A percentile compares a stretch with the other conserved stretches of the same genome.
Conservation (phyloP, 2,113 vertebrate genomes). For the Leiothrix lutea region DNA sequence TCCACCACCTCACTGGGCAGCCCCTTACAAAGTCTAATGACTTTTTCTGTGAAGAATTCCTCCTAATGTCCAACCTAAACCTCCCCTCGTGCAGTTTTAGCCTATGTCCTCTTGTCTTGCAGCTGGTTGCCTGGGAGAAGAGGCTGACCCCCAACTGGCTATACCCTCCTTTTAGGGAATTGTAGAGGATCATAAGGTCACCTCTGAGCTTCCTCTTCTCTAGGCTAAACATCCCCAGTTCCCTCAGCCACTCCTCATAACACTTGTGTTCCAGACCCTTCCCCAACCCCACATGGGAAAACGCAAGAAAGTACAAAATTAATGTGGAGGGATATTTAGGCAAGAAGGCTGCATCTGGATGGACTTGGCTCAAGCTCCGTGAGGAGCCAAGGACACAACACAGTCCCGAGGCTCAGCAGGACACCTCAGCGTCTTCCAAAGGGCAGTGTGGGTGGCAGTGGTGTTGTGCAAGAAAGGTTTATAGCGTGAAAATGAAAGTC, state of each 20-base stretch:
- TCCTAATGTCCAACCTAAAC: background rate
- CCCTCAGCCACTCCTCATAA: background rate
- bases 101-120: background rate
- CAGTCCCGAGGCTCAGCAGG: rapidly evolving
- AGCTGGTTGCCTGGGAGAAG: background rate
- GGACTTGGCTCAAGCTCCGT: rapidly evolving
- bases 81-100: background rate
- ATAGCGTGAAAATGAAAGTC: background rate
- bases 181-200: too few species aligned
- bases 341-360: background rate
- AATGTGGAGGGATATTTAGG: rapidly evolving
- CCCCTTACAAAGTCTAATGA: background rate
- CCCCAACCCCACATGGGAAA: rapidly evolving
- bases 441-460: rapidly evolving
- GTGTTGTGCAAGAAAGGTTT: background rate
- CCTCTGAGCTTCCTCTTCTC: background rate
- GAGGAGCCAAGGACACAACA: background rate
- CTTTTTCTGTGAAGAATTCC: background rate
- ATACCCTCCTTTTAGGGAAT: background rate
- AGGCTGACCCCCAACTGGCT: rapidly evolving
- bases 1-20: background rate
- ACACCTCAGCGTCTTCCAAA: background rate
- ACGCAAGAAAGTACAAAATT: rapidly evolving
- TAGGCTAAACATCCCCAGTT: background rate
- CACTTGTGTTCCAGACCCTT: background rate